phyloP scores from a whole-genome alignment of 2,888 invertebrate species.

The Cantharis rufa region DNA sequence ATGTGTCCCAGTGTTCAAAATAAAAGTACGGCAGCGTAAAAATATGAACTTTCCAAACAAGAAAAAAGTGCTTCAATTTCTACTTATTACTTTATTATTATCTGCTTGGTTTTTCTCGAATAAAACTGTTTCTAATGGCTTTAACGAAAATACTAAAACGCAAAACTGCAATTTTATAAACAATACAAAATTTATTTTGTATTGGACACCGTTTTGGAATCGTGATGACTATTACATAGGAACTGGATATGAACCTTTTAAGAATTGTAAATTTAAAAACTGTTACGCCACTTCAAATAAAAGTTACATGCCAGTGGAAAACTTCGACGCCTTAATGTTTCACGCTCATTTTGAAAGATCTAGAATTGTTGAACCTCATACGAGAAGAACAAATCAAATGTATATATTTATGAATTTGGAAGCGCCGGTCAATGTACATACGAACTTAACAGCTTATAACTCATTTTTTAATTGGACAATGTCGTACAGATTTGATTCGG shows the following conservation, averaged over 20 bases:
- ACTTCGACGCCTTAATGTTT: constrained; percentile 61
- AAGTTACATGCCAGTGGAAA: constrained; percentile 46
- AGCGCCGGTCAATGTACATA: constrained; percentile 48
- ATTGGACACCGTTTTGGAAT: constrained; percentile 40
- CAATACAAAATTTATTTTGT: constrained; percentile 31
- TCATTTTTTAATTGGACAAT: constrained; percentile 63
- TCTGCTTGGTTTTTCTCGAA: too few relatives aligned
- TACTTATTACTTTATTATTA: too few relatives aligned
- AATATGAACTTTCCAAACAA: too few relatives aligned
- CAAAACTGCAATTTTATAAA: neutral
- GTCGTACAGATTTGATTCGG: constrained; percentile 58
- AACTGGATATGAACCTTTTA: constrained; percentile 36
- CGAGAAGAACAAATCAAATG: constrained; percentile 52
- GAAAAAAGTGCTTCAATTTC: too few relatives aligned
- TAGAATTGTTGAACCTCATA: constrained; percentile 46
- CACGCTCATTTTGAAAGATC: constrained; percentile 50
- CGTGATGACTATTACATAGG: constrained; percentile 36
- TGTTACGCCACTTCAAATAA: constrained; percentile 57
- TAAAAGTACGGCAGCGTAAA: too few relatives aligned
- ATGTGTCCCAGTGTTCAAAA: too few relatives aligned
- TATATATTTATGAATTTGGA: constrained; percentile 61
- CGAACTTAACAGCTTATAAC: constrained; percentile 38
- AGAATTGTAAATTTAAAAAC: constrained; percentile 50
- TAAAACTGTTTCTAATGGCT: too few relatives aligned
- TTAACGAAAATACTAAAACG: too few relatives aligned